A percentile compares a stretch with the other conserved stretches of the same genome.
Evolutionary conservation across 2,888 invertebrate genomes (phyloP).

Genomic region (Erebia palarica): DNA sequence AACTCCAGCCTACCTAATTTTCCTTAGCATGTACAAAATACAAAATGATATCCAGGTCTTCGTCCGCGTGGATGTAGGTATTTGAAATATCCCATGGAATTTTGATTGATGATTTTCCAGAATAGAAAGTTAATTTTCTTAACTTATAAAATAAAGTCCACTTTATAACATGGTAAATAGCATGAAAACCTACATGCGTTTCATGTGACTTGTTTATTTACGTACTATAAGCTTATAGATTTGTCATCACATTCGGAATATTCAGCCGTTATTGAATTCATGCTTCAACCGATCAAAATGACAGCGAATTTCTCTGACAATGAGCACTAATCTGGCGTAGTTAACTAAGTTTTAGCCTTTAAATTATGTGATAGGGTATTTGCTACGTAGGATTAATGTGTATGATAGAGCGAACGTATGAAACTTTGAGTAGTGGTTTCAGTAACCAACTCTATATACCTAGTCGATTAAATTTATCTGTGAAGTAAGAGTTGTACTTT

Average conservation of each 20-base stretch:
- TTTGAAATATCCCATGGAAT: no score
- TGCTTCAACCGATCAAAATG: constrained; percentile 25
- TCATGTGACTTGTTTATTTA: constrained; percentile 33
- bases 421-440: neutral
- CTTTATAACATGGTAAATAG: neutral
- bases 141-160: neutral
- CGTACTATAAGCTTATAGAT: constrained; percentile 31
- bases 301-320: constrained; percentile 27
- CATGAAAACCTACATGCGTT: neutral
- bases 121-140: neutral
- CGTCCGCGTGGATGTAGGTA: no score
- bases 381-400: neutral
- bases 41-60: no score
- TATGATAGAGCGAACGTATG: neutral
- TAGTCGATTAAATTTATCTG: no score
- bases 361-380: constrained; percentile 6
- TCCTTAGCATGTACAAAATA: no score
- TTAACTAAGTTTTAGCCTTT: constrained; percentile 14
- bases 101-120: no score
- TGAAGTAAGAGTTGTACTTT: neutral
- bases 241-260: constrained; percentile 31
- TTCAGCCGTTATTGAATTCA: constrained; percentile 28
- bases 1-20: no score
- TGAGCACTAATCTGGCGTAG: constrained; percentile 18
- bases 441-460: neutral